Evolutionary conservation across 1,140 invertebrate genomes (phyloP).

Genomic region (Mizuhopecten yessoensis): DNA sequence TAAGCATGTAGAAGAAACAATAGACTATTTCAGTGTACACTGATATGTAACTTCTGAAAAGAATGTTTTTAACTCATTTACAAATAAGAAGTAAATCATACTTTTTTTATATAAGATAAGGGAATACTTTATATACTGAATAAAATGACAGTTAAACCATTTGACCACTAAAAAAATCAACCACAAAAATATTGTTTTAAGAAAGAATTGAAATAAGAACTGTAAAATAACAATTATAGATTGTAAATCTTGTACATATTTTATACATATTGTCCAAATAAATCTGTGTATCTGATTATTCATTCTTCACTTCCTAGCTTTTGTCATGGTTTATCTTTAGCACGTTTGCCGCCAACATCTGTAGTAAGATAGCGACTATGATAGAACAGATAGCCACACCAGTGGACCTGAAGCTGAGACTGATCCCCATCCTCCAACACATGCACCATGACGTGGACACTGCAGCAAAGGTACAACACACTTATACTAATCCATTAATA

Average conservation of each 20-base stretch:
- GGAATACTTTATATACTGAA: too few relatives aligned
- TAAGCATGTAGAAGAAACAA: conserved; percentile 81
- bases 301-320: background rate
- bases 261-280: background rate
- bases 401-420: conserved; percentile 94
- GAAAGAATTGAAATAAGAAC: too few relatives aligned
- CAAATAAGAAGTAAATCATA: too few relatives aligned
- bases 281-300: too few relatives aligned
- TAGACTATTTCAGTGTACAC: background rate
- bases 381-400: conserved; percentile 95
- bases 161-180: too few relatives aligned
- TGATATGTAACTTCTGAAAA: too few relatives aligned
- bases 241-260: background rate
- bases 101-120: too few relatives aligned
- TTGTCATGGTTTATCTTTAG: conserved; percentile 82
- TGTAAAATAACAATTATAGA: too few relatives aligned
- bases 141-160: too few relatives aligned
- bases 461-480: conserved; percentile 87
- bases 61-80: too few relatives aligned
- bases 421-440: conserved; percentile 95
- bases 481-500: too few relatives aligned
- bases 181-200: too few relatives aligned
- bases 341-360: conserved; percentile 97
- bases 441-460: conserved; percentile 96
- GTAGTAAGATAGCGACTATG: conserved; percentile 97